Conservation (phyloP, 2,888 invertebrate species). For the Dyspetes luteomarginatus region DNA sequence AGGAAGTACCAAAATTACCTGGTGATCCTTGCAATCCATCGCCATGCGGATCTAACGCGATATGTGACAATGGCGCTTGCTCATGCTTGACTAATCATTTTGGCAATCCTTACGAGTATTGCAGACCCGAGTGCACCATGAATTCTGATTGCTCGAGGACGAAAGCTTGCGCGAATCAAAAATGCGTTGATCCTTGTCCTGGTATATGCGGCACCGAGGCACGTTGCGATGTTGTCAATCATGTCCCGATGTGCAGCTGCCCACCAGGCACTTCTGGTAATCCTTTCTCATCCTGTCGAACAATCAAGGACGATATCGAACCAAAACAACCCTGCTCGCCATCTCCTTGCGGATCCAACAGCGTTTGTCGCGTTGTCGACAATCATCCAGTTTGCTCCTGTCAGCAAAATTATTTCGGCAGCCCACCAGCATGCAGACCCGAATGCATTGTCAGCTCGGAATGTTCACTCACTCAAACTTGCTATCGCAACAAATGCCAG, state of each 20-base stretch:
- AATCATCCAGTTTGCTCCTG: conserved; percentile 90
- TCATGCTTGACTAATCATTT: conserved; percentile 89
- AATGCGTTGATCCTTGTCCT: conserved; percentile 90
- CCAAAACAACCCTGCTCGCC: conserved; percentile 86
- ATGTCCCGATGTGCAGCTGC: conserved; percentile 90
- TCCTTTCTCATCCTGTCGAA: conserved; percentile 88
- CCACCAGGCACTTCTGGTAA: conserved; percentile 88
- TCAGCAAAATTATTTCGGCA: conserved; percentile 88
- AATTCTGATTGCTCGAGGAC: conserved; percentile 89
- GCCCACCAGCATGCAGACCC: conserved; percentile 91
- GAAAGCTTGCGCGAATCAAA: conserved; percentile 88
- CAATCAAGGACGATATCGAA: conserved; percentile 78
- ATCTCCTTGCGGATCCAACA: conserved; percentile 92
- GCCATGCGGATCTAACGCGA: conserved; percentile 88
- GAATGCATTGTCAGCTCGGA: conserved; percentile 93
- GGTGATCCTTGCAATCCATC: conserved; percentile 88
- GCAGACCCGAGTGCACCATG: conserved; percentile 90
- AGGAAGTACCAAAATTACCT: conserved; percentile 80
- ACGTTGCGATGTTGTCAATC: conserved; percentile 89
- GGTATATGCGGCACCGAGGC: conserved; percentile 90
- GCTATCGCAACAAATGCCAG: conserved; percentile 90
- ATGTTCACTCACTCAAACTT: conserved; percentile 90
- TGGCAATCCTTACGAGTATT: conserved; percentile 88
- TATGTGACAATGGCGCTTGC: conserved; percentile 84
- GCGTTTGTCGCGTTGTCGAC: conserved; percentile 88